Evolutionary conservation across 2,113 vertebrate genomes (phyloP).

Genomic region (Ancistrus triradiatus): DNA sequence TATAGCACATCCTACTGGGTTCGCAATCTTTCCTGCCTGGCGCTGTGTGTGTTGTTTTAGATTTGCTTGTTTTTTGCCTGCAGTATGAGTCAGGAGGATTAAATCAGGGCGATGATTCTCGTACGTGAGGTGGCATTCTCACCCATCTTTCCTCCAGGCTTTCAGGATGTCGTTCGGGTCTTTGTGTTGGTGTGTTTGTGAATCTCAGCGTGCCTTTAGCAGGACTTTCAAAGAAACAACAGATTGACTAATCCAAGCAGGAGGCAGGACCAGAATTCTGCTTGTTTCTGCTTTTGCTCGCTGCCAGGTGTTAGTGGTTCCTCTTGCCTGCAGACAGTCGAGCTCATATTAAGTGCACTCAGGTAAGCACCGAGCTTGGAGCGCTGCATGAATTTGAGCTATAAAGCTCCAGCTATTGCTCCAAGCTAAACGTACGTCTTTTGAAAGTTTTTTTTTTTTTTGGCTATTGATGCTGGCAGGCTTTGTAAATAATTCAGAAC

Average conservation of each 20-base stretch:
- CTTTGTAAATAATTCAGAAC: no score
- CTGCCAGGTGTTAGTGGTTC: constrained; percentile 4
- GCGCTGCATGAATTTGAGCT: no score
- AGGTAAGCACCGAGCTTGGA: background rate
- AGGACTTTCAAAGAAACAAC: constrained; percentile 36
- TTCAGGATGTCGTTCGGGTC: constrained; percentile 5
- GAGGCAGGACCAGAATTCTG: background rate
- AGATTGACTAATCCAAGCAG: constrained; percentile 7
- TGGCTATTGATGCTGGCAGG: no score
- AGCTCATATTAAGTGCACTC: background rate
- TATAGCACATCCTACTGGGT: no score
- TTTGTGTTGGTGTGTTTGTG: constrained; percentile 8
- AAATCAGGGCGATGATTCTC: constrained; percentile 14
- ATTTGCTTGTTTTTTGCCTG: background rate
- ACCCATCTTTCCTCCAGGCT: constrained; percentile 20
- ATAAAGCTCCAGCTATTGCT: background rate
- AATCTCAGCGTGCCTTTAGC: constrained; percentile 41
- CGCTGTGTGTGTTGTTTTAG: no score
- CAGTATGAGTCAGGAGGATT: background rate
- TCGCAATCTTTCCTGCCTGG: no score
- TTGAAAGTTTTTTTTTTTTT: no score
- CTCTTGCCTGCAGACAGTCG: background rate
- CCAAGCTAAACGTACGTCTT: background rate
- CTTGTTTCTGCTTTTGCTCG: background rate
- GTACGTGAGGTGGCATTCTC: constrained; percentile 14